These are phyloP conservation scores for Acanthosepion lycidas DNA, from an alignment of 2,888 invertebrate genomes.

Conservation along the genomic window DNA sequence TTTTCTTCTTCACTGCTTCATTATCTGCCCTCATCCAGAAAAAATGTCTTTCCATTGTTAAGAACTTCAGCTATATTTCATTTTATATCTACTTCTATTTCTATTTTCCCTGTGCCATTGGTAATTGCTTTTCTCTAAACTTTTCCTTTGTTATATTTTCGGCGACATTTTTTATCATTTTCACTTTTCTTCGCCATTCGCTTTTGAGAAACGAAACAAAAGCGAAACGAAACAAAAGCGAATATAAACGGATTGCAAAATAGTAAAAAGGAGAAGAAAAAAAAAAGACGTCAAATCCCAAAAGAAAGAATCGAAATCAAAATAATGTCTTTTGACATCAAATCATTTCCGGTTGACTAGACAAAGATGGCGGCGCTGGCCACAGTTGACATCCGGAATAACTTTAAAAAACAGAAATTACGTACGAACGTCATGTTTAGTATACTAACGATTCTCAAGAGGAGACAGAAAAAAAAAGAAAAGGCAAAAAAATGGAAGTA, in stretches of 20 bases:
- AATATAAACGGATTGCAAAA: not conserved
- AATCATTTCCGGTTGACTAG: not conserved
- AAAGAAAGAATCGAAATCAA: not conserved
- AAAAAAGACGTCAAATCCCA: not conserved
- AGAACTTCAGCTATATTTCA: not conserved
- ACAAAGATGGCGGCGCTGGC: not conserved
- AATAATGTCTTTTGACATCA: not conserved
- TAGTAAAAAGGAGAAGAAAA: not conserved
- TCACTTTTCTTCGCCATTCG: not conserved
- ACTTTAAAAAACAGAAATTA: not conserved
- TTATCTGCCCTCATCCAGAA: not conserved
- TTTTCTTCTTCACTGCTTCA: not conserved
- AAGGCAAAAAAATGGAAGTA: not conserved
- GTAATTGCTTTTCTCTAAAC: not conserved
- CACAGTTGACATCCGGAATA: not conserved
- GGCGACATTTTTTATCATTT: not conserved
- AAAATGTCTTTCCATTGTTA: not conserved
- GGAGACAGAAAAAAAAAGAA: not conserved
- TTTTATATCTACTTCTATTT: not conserved
- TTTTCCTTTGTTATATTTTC: not conserved
- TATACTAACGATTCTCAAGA: constrained; percentile 9
- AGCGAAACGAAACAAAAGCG: not conserved
- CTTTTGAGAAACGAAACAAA: not conserved
- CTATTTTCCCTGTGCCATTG: not conserved
- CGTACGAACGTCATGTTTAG: not conserved